phyloP scores from a whole-genome alignment of 2,797 vertebrate species.

The Sebastes aleutianus region DNA sequence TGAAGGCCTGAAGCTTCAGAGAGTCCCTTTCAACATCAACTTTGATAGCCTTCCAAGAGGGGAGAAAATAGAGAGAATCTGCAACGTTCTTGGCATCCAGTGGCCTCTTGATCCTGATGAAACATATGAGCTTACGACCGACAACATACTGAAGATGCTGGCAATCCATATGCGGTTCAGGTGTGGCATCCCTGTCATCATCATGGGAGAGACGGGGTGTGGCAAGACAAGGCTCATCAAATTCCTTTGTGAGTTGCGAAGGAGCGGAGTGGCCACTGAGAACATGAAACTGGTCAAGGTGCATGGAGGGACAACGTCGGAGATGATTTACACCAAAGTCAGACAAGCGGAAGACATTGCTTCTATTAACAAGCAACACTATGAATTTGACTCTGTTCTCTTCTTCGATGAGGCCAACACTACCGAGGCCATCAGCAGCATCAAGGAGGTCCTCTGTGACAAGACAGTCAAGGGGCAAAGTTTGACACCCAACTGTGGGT shows the following conservation, averaged over 20 bases:
- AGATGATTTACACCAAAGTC: slow-evolving; percentile 87
- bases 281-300: slow-evolving; percentile 96
- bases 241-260: slow-evolving; percentile 89
- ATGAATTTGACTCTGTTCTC: slow-evolving; percentile 88
- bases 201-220: slow-evolving; percentile 98
- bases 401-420: slow-evolving; percentile 99
- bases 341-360: slow-evolving; percentile 86
- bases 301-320: slow-evolving; percentile 92
- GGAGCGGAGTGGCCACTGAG: slow-evolving; percentile 74
- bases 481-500: slow-evolving; percentile 76
- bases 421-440: slow-evolving; percentile 92
- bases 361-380: slow-evolving; percentile 76
- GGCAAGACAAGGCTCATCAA: slow-evolving; percentile 95
- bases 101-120: slow-evolving; percentile 91
- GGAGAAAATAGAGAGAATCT: slow-evolving; percentile 89
- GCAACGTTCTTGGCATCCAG: slow-evolving; percentile 88
- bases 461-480: slow-evolving; percentile 83
- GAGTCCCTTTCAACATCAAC: slow-evolving; percentile 90
- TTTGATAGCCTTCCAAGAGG: slow-evolving; percentile 87
- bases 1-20: slow-evolving; percentile 82
- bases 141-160: slow-evolving; percentile 94
- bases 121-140: slow-evolving; percentile 94
- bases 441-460: slow-evolving; percentile 96
- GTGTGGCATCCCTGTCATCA: slow-evolving; percentile 94
- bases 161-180: slow-evolving; percentile 98